Base-by-base conservation (phyloP, 2,888 invertebrate genomes). In the Hermaeophaga mercurialis region DNA sequence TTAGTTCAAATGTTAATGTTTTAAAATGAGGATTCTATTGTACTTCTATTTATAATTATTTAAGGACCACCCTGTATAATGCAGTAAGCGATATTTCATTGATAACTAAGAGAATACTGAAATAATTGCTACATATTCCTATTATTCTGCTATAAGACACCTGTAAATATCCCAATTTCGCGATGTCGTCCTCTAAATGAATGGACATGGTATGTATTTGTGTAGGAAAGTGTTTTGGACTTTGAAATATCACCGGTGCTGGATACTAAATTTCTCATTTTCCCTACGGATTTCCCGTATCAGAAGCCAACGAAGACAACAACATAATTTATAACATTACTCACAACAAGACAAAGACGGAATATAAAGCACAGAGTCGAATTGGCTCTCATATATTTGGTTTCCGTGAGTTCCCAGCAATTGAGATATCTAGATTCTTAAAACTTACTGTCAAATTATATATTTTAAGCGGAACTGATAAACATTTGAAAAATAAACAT, bases 201-300 rank as follows among this genome's bases (percentile, higher is more conserved):
- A 36, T 36, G 36, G 36, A 36, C 36, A 36, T 36, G 9, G 36
- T 36, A 36, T 36, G 36, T 36, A 36, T 36, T 36, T 36, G 56
- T 59, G 58, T 45, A 65, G 59, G 67, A 71, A 70, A 73, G 72
- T 73, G 72, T 71, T 72, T 70, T 66, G 70, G 72, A 73, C 74
- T 73, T 71, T 75, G 74, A 75, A 74, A 74, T 75, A 75, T 75
- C 69, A 70, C 70, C 67, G 67, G 66, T 66, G 66, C 66, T 68
- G 66, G 72, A 73, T 72, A 73, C 66, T 74, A 73, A 74, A 75
- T 75, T 75, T 72, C 67, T 68, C 71, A 68, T 70, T 70, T 72
- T 73, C 73, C 70, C 62, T 63, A 65, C 52, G 69, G 71, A 68
- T 62, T 62, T 62, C 61, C 65, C 66, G 66, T 61, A 64, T 61